phyloP scores from a whole-genome alignment of 2,113 vertebrate species.

The Leucoraja erinaceus region DNA sequence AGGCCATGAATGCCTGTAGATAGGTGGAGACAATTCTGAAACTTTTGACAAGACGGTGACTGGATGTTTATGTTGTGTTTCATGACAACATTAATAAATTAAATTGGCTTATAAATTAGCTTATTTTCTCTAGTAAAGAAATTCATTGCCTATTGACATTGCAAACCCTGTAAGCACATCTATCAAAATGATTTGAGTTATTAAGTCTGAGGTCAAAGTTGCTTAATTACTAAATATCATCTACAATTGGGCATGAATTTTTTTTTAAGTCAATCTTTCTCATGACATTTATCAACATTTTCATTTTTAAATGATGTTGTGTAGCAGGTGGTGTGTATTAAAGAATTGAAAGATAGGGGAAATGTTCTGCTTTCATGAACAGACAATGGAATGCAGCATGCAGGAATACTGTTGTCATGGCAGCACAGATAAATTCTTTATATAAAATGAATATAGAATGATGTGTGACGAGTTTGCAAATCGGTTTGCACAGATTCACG shows the following conservation, averaged over 20 bases:
- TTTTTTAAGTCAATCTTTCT: not conserved
- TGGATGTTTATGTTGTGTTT: not conserved
- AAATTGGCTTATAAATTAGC: not conserved
- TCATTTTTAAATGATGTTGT: not conserved
- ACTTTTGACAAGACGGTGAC: not conserved
- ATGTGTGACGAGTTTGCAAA: not conserved
- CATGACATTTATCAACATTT: not conserved
- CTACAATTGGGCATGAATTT: not conserved
- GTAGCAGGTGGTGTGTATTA: not conserved
- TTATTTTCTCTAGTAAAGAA: not conserved
- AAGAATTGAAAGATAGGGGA: not conserved
- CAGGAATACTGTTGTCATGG: slow-evolving; percentile 23
- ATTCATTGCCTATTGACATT: not conserved
- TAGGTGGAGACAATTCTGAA: not conserved
- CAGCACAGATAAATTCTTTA: slow-evolving; percentile 1
- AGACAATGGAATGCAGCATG: not conserved
- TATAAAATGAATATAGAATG: slow-evolving; percentile 16
- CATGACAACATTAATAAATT: not conserved
- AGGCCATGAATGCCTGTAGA: not conserved
- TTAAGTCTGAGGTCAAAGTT: not conserved
- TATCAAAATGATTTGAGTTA: not conserved
- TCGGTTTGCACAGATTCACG: not conserved
- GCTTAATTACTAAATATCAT: not conserved
- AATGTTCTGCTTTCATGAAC: not conserved
- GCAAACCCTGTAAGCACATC: not conserved